These are phyloP conservation scores for Merodon equestris DNA, from an alignment of 2,888 invertebrate genomes.

Conservation along the genomic window DNA sequence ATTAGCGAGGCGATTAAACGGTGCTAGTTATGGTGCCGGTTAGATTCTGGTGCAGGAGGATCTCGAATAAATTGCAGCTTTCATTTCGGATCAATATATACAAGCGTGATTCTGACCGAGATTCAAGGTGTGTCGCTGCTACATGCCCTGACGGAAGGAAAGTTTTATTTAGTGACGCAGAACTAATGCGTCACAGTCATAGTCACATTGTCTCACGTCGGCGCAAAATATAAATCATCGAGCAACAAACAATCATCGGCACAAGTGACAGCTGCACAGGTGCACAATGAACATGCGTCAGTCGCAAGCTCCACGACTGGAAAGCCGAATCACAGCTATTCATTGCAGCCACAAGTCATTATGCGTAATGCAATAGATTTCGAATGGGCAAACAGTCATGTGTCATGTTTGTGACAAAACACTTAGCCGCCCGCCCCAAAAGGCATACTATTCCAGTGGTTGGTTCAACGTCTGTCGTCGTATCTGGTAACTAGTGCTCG, in stretches of 20 bases:
- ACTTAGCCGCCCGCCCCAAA: slow-evolving; percentile 38
- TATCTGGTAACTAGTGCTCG: not conserved
- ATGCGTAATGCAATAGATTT: slow-evolving; percentile 38
- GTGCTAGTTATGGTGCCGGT: too few species aligned
- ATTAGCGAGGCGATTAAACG: too few species aligned
- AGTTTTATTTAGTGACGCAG: too few species aligned
- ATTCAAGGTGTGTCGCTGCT: too few species aligned
- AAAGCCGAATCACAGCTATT: slow-evolving; percentile 26
- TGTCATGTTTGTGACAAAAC: slow-evolving; percentile 59
- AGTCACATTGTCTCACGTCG: too few species aligned
- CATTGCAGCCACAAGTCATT: slow-evolving; percentile 27
- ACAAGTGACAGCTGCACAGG: slow-evolving; percentile 49
- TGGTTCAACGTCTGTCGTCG: too few species aligned
- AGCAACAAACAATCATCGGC: slow-evolving; percentile 10
- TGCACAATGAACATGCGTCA: slow-evolving; percentile 39
- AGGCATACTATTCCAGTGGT: slow-evolving; percentile 21
- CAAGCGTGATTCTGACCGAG: too few species aligned
- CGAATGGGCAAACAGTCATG: slow-evolving; percentile 42
- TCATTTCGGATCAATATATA: too few species aligned
- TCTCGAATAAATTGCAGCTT: too few species aligned
- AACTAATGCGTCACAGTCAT: too few species aligned
- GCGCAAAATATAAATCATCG: slow-evolving; percentile 5
- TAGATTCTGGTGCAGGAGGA: too few species aligned
- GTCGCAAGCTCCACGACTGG: slow-evolving; percentile 31
- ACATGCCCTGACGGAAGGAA: too few species aligned